phyloP scores from a whole-genome alignment of 2,797 vertebrate genomes.

The Pithecia hirsuta region DNA sequence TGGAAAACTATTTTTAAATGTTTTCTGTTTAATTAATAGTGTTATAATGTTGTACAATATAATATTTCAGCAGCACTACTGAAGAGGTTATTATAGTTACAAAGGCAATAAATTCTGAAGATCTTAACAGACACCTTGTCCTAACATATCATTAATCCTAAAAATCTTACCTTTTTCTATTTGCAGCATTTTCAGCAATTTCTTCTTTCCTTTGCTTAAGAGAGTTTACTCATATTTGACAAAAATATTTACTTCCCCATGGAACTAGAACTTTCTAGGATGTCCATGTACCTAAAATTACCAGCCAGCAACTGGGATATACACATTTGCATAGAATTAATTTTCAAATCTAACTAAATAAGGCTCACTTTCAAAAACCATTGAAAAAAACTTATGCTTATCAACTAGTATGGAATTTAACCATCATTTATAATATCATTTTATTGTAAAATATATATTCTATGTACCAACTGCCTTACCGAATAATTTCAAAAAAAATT shows the following conservation, averaged over 20 bases:
- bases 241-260: background rate
- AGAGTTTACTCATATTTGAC: background rate
- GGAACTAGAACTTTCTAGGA: background rate
- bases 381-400: background rate
- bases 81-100: background rate
- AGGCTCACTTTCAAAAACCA: background rate
- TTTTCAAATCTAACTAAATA: background rate
- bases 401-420: background rate
- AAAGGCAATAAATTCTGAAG: background rate
- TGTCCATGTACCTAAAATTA: background rate
- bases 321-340: background rate
- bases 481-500: slow-evolving; percentile 3
- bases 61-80: slow-evolving; percentile 4
- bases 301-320: background rate
- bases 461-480: background rate
- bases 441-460: slow-evolving; percentile 19
- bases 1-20: slow-evolving; percentile 43
- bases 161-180: background rate
- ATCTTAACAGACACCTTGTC: background rate
- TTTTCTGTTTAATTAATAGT: slow-evolving; percentile 54
- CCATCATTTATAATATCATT: background rate
- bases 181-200: background rate
- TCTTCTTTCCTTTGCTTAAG: background rate
- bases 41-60: slow-evolving; percentile 11
- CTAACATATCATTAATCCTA: background rate